phyloP scores from a whole-genome alignment of 2,113 vertebrate genomes.

The Onychorhynchus coronatus region DNA sequence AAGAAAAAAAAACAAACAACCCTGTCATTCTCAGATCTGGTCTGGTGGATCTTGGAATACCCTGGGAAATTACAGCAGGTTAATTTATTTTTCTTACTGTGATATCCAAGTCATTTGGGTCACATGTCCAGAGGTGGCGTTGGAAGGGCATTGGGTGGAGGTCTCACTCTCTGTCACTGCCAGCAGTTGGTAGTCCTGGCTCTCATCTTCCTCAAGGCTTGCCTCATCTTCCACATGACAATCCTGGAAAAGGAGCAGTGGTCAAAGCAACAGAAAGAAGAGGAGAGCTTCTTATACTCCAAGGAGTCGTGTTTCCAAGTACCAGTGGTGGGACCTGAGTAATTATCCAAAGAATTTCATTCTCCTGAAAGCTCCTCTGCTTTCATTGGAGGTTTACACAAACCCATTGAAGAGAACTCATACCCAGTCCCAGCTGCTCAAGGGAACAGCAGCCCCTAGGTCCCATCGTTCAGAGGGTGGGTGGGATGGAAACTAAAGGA shows the following conservation, averaged over 20 bases:
- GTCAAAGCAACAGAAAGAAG: neutral
- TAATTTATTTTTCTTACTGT: slow-evolving; percentile 61
- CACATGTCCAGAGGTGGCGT: slow-evolving; percentile 67
- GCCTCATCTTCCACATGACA: slow-evolving; percentile 51
- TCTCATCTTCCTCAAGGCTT: slow-evolving; percentile 66
- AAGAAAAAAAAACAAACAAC: too few species aligned
- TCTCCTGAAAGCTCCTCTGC: neutral
- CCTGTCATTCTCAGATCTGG: too few species aligned
- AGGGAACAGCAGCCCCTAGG: too few species aligned
- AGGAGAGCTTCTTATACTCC: neutral
- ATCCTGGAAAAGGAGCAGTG: slow-evolving; percentile 62
- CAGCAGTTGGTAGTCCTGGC: slow-evolving; percentile 71
- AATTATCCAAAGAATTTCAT: neutral
- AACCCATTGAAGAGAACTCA: neutral
- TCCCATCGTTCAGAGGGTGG: too few species aligned
- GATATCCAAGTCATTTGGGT: slow-evolving; percentile 74
- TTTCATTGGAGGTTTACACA: neutral
- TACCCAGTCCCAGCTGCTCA: too few species aligned
- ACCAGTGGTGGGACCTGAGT: neutral
- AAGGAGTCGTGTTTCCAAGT: neutral
- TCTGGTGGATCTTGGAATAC: neutral
- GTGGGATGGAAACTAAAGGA: too few species aligned
- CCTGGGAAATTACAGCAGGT: neutral
- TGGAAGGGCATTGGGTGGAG: slow-evolving; percentile 74
- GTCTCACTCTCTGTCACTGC: slow-evolving; percentile 39